Evolutionary conservation across 2,797 vertebrate species (phyloP), one percentile per base, ranked within the genome.

Genomic region (Fistularia commersonii): DNA sequence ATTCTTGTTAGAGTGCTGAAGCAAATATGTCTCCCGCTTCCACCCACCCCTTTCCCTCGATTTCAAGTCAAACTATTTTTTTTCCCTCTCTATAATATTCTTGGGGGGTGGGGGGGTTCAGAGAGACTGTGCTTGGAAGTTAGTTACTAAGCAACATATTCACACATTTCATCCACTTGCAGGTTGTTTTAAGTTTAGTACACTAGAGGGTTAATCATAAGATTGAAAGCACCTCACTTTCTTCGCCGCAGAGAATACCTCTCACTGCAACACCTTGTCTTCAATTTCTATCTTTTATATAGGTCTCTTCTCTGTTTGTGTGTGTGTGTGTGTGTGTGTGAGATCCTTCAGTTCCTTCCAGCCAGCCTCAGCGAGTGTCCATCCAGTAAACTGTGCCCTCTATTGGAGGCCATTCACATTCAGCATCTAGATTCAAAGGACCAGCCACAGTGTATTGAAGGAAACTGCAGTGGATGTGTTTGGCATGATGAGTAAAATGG

Each of bases 301-400:
- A 51, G 15, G 46, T 47, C 47, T 50, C 1, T 31, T 35, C 40
- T 41, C 38, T 23, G 13, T 41, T 39, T 44, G 13, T 32, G 52
- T 42, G 14, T 42, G n/a, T 42, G n/a, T 42, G 41, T 42, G 41
- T 13, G 8, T 12, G n/a, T 42, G 41, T 42, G 12, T 13, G n/a
- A 10, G 15, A 12, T 2, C 54, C 14, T 23, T 23, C 23, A 10
- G 15, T 4, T 2, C 54, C 14, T 23, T 23, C 23, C 61, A 45
- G 38, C 35, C 53, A 37, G 56, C 7, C 46, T 32, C 43, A 3
- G 42, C 42, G 54, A 8, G 35, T 2, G 69, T 70, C 70, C 61
- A 15, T 37, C 74, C 74, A 83, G 85, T 75, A 81, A 80, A 82
- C 83, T 86, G 73, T 86, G 86, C 83, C 86, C 85, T 84, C 85